phyloP scores from a whole-genome alignment of 1,140 invertebrate species.

The Aphidius ervi region DNA sequence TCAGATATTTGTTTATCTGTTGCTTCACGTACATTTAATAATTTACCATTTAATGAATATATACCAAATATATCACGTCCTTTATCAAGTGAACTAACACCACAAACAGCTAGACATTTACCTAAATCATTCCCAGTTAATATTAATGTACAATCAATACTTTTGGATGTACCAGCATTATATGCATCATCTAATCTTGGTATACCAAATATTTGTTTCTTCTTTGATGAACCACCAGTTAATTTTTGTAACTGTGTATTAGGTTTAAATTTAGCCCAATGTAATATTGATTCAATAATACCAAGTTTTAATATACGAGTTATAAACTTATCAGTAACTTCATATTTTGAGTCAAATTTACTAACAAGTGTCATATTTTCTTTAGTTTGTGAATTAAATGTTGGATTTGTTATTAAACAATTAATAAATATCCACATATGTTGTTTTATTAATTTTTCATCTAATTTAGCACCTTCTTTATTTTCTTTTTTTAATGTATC shows the following conservation, averaged over 20 bases:
- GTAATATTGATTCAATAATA: conserved; percentile 86
- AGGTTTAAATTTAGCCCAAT: conserved; percentile 97
- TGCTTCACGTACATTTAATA: conserved; percentile 97
- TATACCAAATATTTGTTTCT: conserved; percentile 88
- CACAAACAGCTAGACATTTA: conserved; percentile 95
- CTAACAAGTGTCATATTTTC: conserved; percentile 96
- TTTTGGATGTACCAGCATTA: conserved; percentile 89
- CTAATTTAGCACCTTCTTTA: conserved; percentile 73
- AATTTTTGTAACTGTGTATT: conserved; percentile 82
- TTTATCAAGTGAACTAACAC: conserved; percentile 80
- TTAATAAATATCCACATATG: conserved; percentile 99
- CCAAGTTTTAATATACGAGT: conserved; percentile 74
- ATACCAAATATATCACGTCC: conserved; percentile 91
- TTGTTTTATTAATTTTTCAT: conserved; percentile 93
- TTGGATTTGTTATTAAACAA: conserved; percentile 97
- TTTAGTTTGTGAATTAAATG: conserved; percentile 99
- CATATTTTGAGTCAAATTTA: conserved; percentile 94
- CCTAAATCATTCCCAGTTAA: conserved; percentile 99
- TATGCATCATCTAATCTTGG: conserved; percentile 99
- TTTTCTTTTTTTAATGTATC: conserved; percentile 95
- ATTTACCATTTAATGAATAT: conserved; percentile 93
- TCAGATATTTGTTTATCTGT: conserved; percentile 96
- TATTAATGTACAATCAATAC: conserved; percentile 90
- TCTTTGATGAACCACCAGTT: conserved; percentile 78
- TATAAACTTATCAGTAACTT: conserved; percentile 88